Evolutionary conservation across 2,797 vertebrate genomes (phyloP).

Genomic region (Danionella dracula): DNA sequence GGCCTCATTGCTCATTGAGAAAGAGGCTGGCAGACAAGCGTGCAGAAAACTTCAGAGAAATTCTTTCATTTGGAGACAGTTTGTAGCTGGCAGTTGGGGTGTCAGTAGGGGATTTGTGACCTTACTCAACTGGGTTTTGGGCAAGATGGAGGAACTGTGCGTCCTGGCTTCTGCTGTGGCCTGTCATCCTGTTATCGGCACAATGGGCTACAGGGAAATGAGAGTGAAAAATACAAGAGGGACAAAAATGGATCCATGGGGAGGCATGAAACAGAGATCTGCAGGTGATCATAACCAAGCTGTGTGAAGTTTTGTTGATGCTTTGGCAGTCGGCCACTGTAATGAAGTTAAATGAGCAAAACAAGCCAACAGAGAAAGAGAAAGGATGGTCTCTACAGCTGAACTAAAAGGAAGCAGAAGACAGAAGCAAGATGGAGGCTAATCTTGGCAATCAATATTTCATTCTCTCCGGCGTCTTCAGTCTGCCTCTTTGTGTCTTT

Average conservation of each 20-base stretch:
- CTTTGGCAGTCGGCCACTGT: conserved; percentile 61
- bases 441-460: conserved; percentile 68
- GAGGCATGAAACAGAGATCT: conserved; percentile 27
- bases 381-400: conserved; percentile 32
- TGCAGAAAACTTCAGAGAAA: conserved; percentile 38
- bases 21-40: conserved; percentile 38
- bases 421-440: conserved; percentile 56
- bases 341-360: conserved; percentile 75
- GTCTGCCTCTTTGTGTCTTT: conserved; percentile 56
- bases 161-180: conserved; percentile 51
- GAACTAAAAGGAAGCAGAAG: conserved; percentile 46
- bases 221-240: conserved; percentile 38
- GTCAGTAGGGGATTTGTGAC: conserved; percentile 55
- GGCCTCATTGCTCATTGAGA: conserved; percentile 36
- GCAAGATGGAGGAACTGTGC: conserved; percentile 47
- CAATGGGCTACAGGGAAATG: conserved; percentile 45
- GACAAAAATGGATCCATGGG: background rate
- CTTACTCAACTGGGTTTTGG: conserved; percentile 56
- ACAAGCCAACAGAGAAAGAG: conserved; percentile 33
- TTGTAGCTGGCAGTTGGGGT: conserved; percentile 45
- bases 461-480: conserved; percentile 44
- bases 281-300: conserved; percentile 50
- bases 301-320: conserved; percentile 53
- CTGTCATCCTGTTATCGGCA: conserved; percentile 68
- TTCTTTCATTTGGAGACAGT: conserved; percentile 42